Base-by-base conservation (phyloP, 2,888 invertebrate species). In the Athrips mouffetella region DNA sequence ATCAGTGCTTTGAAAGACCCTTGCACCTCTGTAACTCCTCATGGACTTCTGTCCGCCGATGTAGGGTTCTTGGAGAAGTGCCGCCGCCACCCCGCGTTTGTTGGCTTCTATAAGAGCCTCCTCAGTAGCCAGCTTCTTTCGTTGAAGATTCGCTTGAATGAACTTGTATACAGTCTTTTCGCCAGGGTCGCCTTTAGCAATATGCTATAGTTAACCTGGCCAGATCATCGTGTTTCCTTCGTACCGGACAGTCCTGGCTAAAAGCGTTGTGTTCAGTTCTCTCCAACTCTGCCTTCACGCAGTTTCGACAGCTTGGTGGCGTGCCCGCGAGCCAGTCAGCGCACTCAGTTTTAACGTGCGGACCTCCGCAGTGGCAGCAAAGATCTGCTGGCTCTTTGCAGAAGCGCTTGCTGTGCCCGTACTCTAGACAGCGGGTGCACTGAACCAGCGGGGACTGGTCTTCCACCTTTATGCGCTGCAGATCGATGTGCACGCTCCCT, bases 61-160 rank as follows among this genome's bases (percentile, higher is more conserved):
- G 13, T 55, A 55, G 0, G 53, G 53, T 18, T 56, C 56, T 23
- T 56, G 56, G 1, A 56, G 4, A 3, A 56, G 39, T 1, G 50
- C 47, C 0, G 40, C 2, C 1, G 30, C 30, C 2, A 31, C 16
- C 29, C 21, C 16, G 1, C 23, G 2, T n/a, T 30, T 27, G 1
- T 23, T n/a, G 15, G 52, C 50, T 16, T 48, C 48, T 0, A 39
- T 20, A 3, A 50, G 4, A 0, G 48, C 27, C 13, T 52, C 54
- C 7, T 23, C 5, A 2, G 50, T 50, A 0, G 52, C 54, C 6
- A 46, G 11, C 27, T 35, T 30, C 27, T 45, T 49, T 5, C 51
- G 25, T 23, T 48, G 48, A 1, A 51, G 39, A 31, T 54, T 54
- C 5, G 44, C 44, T 15, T 54, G 52, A 18, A 41, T 8, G 1